These are phyloP conservation scores for Nasonia vitripennis DNA, from an alignment of 1,140 invertebrate genomes.

Conservation along the genomic window DNA sequence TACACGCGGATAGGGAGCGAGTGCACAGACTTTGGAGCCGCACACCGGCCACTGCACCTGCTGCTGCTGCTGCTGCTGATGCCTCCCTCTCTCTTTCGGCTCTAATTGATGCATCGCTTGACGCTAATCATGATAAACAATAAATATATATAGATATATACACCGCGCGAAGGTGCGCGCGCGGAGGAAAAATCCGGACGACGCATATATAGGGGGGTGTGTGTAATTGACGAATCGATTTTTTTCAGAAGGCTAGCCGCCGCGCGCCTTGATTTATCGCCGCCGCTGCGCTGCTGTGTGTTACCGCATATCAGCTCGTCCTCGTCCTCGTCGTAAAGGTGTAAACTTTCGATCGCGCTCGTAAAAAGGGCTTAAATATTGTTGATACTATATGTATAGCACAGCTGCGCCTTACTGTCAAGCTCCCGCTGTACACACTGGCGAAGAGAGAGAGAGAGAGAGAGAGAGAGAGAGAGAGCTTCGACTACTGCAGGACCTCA, in stretches of 20 bases:
- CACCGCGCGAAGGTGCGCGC: background rate
- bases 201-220: background rate
- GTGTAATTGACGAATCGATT: slow-evolving; percentile 50
- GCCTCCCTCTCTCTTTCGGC: background rate
- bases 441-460: background rate
- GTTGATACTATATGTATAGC: slow-evolving; percentile 41
- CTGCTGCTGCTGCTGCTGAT: background rate
- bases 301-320: background rate
- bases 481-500: slow-evolving; percentile 38
- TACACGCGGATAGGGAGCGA: slow-evolving; percentile 10
- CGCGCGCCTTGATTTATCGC: background rate
- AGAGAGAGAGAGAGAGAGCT: too few species aligned
- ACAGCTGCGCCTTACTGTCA: slow-evolving; percentile 9
- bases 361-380: slow-evolving; percentile 63
- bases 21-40: slow-evolving; percentile 42
- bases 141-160: slow-evolving; percentile 63
- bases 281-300: background rate
- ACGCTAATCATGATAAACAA: slow-evolving; percentile 69
- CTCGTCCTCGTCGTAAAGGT: background rate
- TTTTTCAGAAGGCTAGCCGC: slow-evolving; percentile 1
- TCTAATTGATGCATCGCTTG: slow-evolving; percentile 70
- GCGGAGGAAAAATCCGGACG: background rate
- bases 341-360: background rate
- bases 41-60: slow-evolving; percentile 37
- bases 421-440: slow-evolving; percentile 20